Evolutionary conservation across 2,888 invertebrate genomes (phyloP), one percentile per base, ranked within the genome.

Genomic region (Rugalucina vietnamica): DNA sequence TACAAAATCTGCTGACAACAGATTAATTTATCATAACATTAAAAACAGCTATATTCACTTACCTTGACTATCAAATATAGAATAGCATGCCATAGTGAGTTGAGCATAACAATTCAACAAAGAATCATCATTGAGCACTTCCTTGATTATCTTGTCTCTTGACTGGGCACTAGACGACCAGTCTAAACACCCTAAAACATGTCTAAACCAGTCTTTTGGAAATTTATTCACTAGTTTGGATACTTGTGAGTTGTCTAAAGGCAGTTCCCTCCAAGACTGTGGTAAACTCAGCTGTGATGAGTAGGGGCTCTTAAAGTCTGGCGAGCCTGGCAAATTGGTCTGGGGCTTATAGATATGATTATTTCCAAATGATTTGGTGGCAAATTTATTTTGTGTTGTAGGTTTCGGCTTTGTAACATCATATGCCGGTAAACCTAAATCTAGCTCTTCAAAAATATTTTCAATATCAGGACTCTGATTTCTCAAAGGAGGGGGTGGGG

Each of bases 61-160:
- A 93, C 93, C 92, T 88, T 91, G 91, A n/a, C 87, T 84, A 70
- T 93, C 93, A 89, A 93, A 93, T 84, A 93, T 92, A 24, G 92
- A 92, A 79, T 91, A 93, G 79, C 94, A 94, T 32, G 93, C 92
- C 93, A 94, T 93, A n/a, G 93, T 92, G 8, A 94, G 89, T 85
- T 93, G 92, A 57, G 91, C 89, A 86, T 94, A 94, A 74, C 92
- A 91, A 76, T 92, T 91, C 70, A 90, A 87, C 77, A 93, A 87
- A 18, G 91, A 86, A 76, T 91, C 91, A 85, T 94, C 93, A 8
- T 81, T 85, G 5, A 85, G 87, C 4, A 94, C 91, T 39, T 93
- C 92, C 10, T 85, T 80, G 14, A 91, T 86, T 36, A 93, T 90
- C 70, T 91, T 90, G 36, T 91, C 91, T 34, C 81, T 85, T 14